These are phyloP conservation scores for Patagioenas fasciata DNA, from an alignment of 2,113 vertebrate genomes.

Conservation along the genomic window DNA sequence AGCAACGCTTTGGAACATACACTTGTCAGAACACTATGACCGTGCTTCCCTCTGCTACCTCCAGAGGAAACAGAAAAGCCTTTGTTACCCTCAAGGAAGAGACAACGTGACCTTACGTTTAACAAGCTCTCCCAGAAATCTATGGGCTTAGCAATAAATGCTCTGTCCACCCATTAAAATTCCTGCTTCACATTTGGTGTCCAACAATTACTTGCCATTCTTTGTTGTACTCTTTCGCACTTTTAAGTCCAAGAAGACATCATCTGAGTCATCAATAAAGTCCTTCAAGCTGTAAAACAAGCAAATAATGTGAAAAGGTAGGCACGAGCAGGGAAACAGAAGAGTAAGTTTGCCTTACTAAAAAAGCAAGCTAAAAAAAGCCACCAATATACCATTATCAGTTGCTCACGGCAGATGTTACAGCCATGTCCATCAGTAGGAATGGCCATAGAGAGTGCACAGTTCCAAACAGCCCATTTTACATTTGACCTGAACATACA, in stretches of 20 bases:
- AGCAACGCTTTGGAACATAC: not conserved
- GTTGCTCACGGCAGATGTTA: not conserved
- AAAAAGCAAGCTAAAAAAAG: not conserved
- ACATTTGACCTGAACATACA: not conserved
- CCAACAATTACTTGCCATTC: not conserved
- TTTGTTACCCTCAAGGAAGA: not conserved
- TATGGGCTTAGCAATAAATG: not conserved
- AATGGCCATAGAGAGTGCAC: rapidly evolving
- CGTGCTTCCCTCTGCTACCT: not conserved
- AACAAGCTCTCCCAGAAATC: not conserved
- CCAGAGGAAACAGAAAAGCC: not conserved
- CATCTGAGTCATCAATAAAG: not conserved
- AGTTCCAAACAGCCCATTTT: not conserved
- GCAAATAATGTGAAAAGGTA: not conserved
- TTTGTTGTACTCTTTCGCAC: not conserved
- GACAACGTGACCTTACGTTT: not conserved
- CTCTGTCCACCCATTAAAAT: not conserved
- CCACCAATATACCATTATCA: not conserved
- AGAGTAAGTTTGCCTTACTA: not conserved
- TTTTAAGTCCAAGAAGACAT: constrained; percentile 9
- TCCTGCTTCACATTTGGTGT: not conserved
- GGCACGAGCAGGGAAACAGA: not conserved
- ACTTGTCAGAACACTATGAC: not conserved
- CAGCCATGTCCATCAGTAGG: not conserved
- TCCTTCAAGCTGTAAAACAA: not conserved